A percentile compares a stretch with the other conserved stretches of the same genome.
These are phyloP conservation scores for Colossoma macropomum DNA, from an alignment of 2,113 vertebrate species.

Conservation along the genomic window DNA sequence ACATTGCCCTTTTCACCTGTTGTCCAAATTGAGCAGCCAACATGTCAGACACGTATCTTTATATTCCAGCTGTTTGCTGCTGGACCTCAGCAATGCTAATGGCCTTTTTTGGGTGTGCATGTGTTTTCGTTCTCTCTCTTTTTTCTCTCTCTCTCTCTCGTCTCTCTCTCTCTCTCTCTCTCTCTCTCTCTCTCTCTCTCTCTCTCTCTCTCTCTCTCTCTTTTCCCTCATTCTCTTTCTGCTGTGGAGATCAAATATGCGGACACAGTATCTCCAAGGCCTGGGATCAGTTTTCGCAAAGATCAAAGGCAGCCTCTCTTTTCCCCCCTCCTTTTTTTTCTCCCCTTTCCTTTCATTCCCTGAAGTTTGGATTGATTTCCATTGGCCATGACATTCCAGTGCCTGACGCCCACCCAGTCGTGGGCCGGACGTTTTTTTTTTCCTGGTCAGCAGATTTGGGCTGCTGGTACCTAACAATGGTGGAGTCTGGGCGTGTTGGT, in stretches of 20 bases:
- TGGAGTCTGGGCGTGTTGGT: neutral
- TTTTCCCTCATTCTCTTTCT: conserved; percentile 24
- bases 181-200: neutral
- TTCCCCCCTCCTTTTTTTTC: conserved; percentile 36
- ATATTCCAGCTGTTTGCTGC: neutral
- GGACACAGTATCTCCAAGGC: conserved; percentile 78
- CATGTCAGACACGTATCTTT: conserved; percentile 21
- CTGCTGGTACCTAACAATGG: conserved; percentile 45
- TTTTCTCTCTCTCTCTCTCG: neutral
- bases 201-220: conserved; percentile 59
- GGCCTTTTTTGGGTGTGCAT: neutral
- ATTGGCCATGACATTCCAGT: conserved; percentile 80
- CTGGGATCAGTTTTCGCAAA: conserved; percentile 80
- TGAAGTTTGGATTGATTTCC: conserved; percentile 81
- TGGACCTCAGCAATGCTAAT: conserved; percentile 17
- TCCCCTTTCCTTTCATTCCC: conserved; percentile 72
- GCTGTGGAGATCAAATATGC: conserved; percentile 53
- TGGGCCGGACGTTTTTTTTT: conserved; percentile 57
- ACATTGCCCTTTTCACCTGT: conserved; percentile 10
- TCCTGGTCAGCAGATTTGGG: conserved; percentile 74
- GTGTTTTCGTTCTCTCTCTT: neutral
- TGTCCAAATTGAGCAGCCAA: conserved; percentile 4
- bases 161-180: neutral
- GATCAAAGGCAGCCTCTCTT: conserved; percentile 74
- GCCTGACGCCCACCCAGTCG: conserved; percentile 72